These are phyloP conservation scores for Tortrix viridana DNA, from an alignment of 2,888 invertebrate genomes.

Conservation along the genomic window DNA sequence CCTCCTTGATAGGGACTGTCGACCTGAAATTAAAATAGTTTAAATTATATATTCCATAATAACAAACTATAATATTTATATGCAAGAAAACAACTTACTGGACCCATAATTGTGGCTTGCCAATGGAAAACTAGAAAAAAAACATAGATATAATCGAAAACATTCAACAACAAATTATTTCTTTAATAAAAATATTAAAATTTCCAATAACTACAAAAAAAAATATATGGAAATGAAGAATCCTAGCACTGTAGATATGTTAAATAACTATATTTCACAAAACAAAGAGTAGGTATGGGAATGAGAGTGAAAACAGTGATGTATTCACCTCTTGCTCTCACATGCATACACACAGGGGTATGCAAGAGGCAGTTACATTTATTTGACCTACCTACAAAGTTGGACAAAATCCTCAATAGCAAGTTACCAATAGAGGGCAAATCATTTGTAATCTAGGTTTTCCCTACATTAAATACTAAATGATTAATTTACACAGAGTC, in stretches of 20 bases:
- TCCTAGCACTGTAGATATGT: not conserved
- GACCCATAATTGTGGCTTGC: constrained; percentile 99
- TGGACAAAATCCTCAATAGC: too few species aligned
- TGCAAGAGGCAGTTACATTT: too few species aligned
- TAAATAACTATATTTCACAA: not conserved
- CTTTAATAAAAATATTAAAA: not conserved
- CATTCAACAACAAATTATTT: constrained; percentile 38
- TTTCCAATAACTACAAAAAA: not conserved
- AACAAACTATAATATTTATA: constrained; percentile 25
- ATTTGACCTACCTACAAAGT: too few species aligned
- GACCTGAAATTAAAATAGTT: constrained; percentile 86
- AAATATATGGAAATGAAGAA: not conserved
- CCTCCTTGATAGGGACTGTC: constrained; percentile 99
- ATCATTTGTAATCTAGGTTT: too few species aligned
- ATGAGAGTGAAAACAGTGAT: too few species aligned
- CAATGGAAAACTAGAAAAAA: constrained; percentile 96
- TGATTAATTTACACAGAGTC: too few species aligned
- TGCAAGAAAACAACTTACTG: constrained; percentile 89
- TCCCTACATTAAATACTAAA: too few species aligned
- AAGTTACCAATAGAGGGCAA: too few species aligned
- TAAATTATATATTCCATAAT: too few species aligned
- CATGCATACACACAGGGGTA: too few species aligned
- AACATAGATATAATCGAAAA: constrained; percentile 33
- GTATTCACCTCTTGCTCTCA: too few species aligned
- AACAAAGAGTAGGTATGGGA: too few species aligned